Percentiles rank a stretch among this genome's conserved stretches.
Evolutionary conservation across 2,888 invertebrate genomes (phyloP).

Genomic region (Papilio gigon): DNA sequence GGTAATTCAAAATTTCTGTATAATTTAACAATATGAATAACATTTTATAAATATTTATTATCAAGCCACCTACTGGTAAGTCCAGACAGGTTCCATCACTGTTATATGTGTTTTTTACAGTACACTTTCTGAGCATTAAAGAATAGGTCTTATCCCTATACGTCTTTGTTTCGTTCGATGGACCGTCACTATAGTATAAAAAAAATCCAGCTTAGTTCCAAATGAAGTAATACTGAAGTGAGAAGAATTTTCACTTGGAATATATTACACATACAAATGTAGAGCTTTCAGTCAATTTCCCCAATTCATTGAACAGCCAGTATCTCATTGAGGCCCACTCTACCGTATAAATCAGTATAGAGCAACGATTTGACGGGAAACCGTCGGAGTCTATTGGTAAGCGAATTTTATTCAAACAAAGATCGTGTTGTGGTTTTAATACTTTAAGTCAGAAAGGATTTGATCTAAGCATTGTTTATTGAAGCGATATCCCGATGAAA

Average conservation of each 20-base stretch:
- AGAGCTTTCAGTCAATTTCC: constrained; percentile 1
- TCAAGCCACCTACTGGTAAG: no score
- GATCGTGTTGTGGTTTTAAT: constrained; percentile 26
- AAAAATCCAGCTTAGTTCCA: background rate
- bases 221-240: background rate
- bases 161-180: no score
- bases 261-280: background rate
- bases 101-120: no score
- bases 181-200: no score
- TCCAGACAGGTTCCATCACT: no score
- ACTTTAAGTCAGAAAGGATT: constrained; percentile 31
- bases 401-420: constrained; percentile 24
- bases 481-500: constrained; percentile 19
- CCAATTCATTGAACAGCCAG: constrained; percentile 1
- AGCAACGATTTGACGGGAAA: constrained; percentile 2
- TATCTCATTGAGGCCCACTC: background rate
- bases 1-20: constrained; percentile 4
- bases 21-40: constrained; percentile 16
- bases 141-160: no score
- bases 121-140: no score
- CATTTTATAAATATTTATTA: no score
- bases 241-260: background rate
- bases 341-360: constrained; percentile 8
- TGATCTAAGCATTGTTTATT: constrained; percentile 28
- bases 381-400: constrained; percentile 14